Percentiles rank a stretch among this genome's conserved stretches.
Conservation (phyloP, 2,888 invertebrate species). For the Thereva nobilitata region DNA sequence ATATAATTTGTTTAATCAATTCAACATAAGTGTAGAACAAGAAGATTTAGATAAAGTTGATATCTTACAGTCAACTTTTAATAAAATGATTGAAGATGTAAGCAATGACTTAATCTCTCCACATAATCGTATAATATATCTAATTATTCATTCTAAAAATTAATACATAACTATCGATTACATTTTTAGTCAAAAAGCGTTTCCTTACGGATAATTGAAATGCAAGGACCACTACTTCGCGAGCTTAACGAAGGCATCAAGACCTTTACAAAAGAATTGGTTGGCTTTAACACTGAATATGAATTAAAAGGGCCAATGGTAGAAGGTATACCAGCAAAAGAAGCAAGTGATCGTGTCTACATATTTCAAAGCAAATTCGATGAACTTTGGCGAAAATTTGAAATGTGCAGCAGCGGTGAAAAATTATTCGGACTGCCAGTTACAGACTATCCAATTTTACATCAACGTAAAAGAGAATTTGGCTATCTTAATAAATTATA, state of each 20-base stretch:
- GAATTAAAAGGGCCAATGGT: constrained; percentile 83
- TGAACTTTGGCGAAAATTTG: constrained; percentile 78
- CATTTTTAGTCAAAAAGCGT: constrained; percentile 49
- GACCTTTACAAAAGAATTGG: constrained; percentile 68
- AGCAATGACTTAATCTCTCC: constrained; percentile 46
- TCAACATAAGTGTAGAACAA: constrained; percentile 69
- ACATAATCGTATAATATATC: constrained; percentile 1
- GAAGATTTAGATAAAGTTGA: constrained; percentile 82
- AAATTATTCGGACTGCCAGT: constrained; percentile 81
- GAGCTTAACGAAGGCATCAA: constrained; percentile 74
- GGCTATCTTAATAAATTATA: constrained; percentile 83
- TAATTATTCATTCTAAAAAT: background rate
- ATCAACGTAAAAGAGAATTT: constrained; percentile 80
- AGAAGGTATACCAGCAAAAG: constrained; percentile 78
- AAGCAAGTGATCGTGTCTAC: constrained; percentile 80
- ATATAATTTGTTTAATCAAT: constrained; percentile 71
- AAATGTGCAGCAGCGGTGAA: constrained; percentile 84
- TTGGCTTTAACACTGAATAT: constrained; percentile 72
- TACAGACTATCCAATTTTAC: constrained; percentile 79
- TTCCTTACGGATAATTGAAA: constrained; percentile 61
- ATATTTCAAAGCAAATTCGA: constrained; percentile 81
- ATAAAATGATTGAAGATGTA: constrained; percentile 74
- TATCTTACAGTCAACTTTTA: constrained; percentile 75
- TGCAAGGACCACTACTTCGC: constrained; percentile 71
- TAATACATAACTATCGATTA: constrained; percentile 5